Evolutionary conservation across 2,797 vertebrate species (phyloP), one percentile per base, ranked within the genome.

Genomic region (Nyctibius grandis): DNA sequence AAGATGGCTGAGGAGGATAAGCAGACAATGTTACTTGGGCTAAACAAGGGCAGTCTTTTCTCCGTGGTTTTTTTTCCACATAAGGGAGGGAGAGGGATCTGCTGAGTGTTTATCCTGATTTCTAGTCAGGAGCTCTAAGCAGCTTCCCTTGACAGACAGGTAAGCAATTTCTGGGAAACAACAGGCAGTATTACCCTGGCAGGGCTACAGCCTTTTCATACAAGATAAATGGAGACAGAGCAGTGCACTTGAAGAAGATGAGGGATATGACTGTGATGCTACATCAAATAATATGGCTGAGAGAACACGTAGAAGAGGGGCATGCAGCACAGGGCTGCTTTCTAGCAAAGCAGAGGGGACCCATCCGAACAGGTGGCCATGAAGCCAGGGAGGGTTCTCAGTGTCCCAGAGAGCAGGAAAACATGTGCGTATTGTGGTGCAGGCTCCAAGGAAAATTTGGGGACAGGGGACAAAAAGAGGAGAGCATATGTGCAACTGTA

Each of bases 111-210:
- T 73, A 82, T 42, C 44, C 78, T 63, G 59, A 76, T 90, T 91
- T 87, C 89, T 87, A 68, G 56, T 68, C 59, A 56, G 75, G 29
- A 83, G 70, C 89, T 68, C 57, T 38, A 79, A 83, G 74, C 54
- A 90, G 69, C 36, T 93, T 91, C 73, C 25, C 56, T 82, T 75
- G 74, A 95, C 81, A 93, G 74, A 90, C 31, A 91, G 81, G 88
- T 89, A 77, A 91, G 74, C 45, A 91, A 91, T 96, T 94, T 80
- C 90, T 82, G 50, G 53, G 70, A 90, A 91, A 89, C 45, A 89
- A 87, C 28, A 85, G 64, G 73, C 54, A 85, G 59, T 36, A 48
- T 42, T 65, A 64, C 22, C 12, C 47, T 60, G 51, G 54, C 72
- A 91, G 20, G 31, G 38, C 79, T 89, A 54, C 68, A 85, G 85